These are phyloP conservation scores for Tetramorium alpestre DNA, from an alignment of 1,140 invertebrate species.

Conservation along the genomic window DNA sequence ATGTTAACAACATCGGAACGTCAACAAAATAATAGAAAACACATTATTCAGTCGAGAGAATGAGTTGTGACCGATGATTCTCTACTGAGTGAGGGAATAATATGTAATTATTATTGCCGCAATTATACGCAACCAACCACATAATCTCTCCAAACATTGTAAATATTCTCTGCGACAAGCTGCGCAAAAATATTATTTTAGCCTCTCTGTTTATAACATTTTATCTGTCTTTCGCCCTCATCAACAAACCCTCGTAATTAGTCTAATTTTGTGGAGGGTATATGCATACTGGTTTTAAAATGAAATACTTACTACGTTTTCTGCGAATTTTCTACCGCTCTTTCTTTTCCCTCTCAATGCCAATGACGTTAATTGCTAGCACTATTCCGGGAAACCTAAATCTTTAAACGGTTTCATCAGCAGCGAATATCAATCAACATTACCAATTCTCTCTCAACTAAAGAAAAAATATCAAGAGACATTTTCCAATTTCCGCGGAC, in stretches of 20 bases:
- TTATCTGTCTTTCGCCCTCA: constrained; percentile 65
- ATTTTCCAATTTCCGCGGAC: constrained; percentile 18
- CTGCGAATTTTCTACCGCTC: constrained; percentile 61
- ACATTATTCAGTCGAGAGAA: constrained; percentile 49
- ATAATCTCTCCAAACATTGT: constrained; percentile 44
- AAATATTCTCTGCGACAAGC: constrained; percentile 52
- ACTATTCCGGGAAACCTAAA: constrained; percentile 40
- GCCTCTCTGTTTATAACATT: constrained; percentile 66
- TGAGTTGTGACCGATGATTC: constrained; percentile 51
- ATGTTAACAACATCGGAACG: constrained; percentile 50
- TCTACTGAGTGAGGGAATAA: constrained; percentile 37
- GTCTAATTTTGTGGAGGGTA: constrained; percentile 75
- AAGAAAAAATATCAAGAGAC: constrained; percentile 54
- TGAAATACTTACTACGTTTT: constrained; percentile 78
- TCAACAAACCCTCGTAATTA: constrained; percentile 80
- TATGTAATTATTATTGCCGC: constrained; percentile 52
- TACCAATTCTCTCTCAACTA: constrained; percentile 31
- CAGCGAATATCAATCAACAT: constrained; percentile 34
- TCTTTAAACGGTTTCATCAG: constrained; percentile 44
- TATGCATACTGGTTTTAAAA: constrained; percentile 63
- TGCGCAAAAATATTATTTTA: constrained; percentile 55
- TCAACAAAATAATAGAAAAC: constrained; percentile 62
- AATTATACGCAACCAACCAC: constrained; percentile 40
- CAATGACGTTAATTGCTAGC: constrained; percentile 77
- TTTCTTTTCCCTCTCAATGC: constrained; percentile 76